These are phyloP conservation scores for Geophilus truncorum DNA, from an alignment of 2,888 invertebrate genomes.

Conservation along the genomic window DNA sequence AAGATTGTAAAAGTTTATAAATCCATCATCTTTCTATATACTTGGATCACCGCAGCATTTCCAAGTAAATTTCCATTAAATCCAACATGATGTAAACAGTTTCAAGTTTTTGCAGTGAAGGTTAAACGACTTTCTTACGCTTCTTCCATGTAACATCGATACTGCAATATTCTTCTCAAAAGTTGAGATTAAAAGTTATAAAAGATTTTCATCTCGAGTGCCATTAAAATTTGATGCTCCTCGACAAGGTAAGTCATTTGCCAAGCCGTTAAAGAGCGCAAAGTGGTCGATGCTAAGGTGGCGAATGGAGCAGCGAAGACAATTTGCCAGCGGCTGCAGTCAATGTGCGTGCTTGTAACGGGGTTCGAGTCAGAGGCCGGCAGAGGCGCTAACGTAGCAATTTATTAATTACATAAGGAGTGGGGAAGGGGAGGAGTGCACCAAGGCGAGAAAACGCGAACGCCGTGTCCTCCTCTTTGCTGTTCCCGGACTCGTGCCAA, in stretches of 20 bases:
- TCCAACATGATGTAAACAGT: too few relatives aligned
- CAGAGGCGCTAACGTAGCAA: slow-evolving; percentile 31
- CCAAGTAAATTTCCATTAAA: too few relatives aligned
- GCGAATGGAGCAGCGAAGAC: neutral
- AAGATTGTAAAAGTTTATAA: too few relatives aligned
- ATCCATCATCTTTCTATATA: too few relatives aligned
- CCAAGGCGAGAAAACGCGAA: slow-evolving; percentile 10
- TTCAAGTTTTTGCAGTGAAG: too few relatives aligned
- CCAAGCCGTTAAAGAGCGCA: neutral
- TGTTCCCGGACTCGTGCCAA: slow-evolving; percentile 8
- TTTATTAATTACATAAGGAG: slow-evolving; percentile 31
- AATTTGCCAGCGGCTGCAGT: neutral
- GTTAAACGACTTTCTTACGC: too few relatives aligned
- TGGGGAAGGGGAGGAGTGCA: neutral
- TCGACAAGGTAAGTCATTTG: neutral
- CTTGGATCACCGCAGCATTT: too few relatives aligned
- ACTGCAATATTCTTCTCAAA: too few relatives aligned
- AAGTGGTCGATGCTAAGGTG: neutral
- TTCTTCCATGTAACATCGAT: too few relatives aligned
- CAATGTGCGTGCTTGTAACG: slow-evolving; percentile 4
- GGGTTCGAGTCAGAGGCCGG: slow-evolving; percentile 28
- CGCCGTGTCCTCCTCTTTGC: slow-evolving; percentile 3
- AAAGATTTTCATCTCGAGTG: neutral
- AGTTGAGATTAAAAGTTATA: neutral
- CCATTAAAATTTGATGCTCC: neutral